Conservation (phyloP, 2,888 invertebrate genomes). For the Coronaproctus castanopsis region DNA sequence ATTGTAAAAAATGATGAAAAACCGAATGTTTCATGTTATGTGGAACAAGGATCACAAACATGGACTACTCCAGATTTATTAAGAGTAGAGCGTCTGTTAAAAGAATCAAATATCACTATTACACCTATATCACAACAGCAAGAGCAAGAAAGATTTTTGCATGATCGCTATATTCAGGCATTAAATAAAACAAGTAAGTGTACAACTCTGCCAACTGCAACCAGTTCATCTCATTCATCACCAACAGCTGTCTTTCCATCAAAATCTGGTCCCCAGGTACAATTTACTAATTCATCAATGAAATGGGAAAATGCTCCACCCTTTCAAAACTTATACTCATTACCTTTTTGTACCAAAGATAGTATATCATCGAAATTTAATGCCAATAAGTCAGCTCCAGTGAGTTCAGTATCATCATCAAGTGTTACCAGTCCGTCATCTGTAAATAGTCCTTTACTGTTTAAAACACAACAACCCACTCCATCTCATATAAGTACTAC, state of each 20-base stretch:
- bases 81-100: slow-evolving; percentile 15
- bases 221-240: not conserved
- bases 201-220: not conserved
- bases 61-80: slow-evolving; percentile 9
- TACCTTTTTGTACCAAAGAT: not conserved
- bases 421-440: not conserved
- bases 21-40: not conserved
- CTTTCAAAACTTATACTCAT: not conserved
- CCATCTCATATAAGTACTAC: not conserved
- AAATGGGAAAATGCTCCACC: not conserved
- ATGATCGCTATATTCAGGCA: too few species aligned
- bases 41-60: slow-evolving; percentile 1
- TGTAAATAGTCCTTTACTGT: not conserved
- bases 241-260: not conserved
- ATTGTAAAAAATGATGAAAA: too few species aligned
- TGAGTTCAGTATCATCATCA: not conserved
- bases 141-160: not conserved
- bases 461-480: not conserved
- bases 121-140: slow-evolving; percentile 11
- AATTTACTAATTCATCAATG: not conserved
- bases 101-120: slow-evolving; percentile 17
- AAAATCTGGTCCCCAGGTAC: not conserved
- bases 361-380: not conserved
- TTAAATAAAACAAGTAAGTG: not conserved
- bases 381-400: not conserved